phyloP scores from a whole-genome alignment of 2,888 invertebrate genomes.

The Chrysolina americana region DNA sequence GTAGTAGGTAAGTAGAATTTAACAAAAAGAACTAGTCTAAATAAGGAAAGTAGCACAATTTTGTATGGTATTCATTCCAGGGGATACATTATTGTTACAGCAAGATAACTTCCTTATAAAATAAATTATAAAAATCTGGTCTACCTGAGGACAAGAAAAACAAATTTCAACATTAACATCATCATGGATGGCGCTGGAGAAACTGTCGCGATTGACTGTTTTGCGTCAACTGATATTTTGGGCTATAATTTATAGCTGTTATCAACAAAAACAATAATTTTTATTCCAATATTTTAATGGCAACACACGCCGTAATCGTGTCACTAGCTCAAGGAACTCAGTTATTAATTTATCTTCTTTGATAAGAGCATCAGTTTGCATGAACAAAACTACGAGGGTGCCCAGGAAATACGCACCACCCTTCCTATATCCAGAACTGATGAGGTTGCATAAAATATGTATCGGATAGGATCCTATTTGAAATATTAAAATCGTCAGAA shows the following conservation, averaged over 20 bases:
- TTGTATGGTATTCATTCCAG: background rate
- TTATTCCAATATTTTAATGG: background rate
- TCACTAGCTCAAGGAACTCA: background rate
- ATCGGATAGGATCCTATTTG: no score
- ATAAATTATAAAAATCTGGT: background rate
- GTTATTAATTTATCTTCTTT: background rate
- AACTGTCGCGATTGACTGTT: background rate
- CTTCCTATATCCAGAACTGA: no score
- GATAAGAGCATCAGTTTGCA: background rate
- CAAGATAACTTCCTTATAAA: background rate
- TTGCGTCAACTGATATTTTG: conserved; percentile 5
- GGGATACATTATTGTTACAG: background rate
- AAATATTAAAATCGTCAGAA: no score
- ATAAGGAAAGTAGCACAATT: no score
- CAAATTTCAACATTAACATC: background rate
- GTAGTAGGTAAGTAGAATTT: no score
- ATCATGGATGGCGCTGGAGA: background rate
- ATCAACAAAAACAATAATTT: background rate
- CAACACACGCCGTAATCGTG: background rate
- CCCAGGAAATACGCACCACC: no score
- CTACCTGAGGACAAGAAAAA: background rate
- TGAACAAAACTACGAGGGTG: background rate
- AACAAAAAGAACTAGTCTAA: no score
- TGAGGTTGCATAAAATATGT: no score
- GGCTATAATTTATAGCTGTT: background rate